Percentiles rank a stretch among this genome's conserved stretches.
phyloP scores from a whole-genome alignment of 2,888 invertebrate genomes.

The Holacanthella duospinosa region DNA sequence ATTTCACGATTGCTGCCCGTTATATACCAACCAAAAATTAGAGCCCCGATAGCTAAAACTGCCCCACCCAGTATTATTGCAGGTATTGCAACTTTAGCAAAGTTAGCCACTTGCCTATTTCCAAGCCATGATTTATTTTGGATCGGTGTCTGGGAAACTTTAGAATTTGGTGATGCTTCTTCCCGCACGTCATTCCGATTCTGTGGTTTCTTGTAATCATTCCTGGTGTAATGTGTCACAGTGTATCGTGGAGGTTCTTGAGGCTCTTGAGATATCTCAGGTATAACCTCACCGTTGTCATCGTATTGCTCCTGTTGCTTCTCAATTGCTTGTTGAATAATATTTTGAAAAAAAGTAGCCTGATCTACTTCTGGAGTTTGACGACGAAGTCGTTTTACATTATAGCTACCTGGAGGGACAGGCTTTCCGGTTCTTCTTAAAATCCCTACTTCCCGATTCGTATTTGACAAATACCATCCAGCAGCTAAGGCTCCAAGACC shows the following conservation, averaged over 20 bases:
- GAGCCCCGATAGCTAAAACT: constrained; percentile 67
- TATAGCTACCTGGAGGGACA: neutral
- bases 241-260: constrained; percentile 13
- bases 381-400: constrained; percentile 9
- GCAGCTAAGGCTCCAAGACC: constrained; percentile 36
- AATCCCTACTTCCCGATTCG: constrained; percentile 36
- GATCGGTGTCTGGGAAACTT: constrained; percentile 13
- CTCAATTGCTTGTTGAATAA: constrained; percentile 37
- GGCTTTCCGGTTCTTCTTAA: constrained; percentile 29
- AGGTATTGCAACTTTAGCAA: constrained; percentile 52
- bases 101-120: constrained; percentile 18
- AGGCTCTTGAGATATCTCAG: constrained; percentile 10
- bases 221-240: no score
- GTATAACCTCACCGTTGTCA: neutral
- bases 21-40: constrained; percentile 56
- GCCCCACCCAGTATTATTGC: constrained; percentile 73
- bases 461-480: constrained; percentile 35
- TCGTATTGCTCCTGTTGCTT: constrained; percentile 30
- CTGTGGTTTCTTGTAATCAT: constrained; percentile 8
- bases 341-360: constrained; percentile 37
- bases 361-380: constrained; percentile 21
- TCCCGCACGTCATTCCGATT: constrained; percentile 10
- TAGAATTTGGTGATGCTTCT: constrained; percentile 12
- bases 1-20: constrained; percentile 35
- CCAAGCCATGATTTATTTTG: constrained; percentile 18